phyloP scores from a whole-genome alignment of 1,140 invertebrate species.

The Polypedilum vanderplanki region DNA sequence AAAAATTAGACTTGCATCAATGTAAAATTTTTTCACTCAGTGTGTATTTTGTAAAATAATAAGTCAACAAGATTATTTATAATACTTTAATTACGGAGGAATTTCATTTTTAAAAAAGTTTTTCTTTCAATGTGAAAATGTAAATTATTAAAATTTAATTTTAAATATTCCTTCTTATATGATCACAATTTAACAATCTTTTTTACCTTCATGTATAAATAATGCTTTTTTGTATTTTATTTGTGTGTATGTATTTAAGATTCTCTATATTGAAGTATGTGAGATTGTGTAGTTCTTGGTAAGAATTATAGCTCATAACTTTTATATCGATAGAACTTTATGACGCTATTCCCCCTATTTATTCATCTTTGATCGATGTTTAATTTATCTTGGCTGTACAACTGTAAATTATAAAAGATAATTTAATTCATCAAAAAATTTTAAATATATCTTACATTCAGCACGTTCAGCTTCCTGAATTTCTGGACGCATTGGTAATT shows the following conservation, averaged over 20 bases:
- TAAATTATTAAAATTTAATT: neutral
- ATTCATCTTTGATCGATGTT: neutral
- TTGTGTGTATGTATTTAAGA: neutral
- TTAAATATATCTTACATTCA: slow-evolving; percentile 27
- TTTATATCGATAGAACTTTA: neutral
- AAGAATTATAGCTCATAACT: neutral
- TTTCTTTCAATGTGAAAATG: slow-evolving; percentile 7
- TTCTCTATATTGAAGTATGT: neutral
- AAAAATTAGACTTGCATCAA: neutral
- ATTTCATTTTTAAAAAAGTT: neutral
- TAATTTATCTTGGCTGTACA: neutral
- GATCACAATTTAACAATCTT: slow-evolving; percentile 23
- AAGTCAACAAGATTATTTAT: neutral
- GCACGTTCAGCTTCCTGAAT: slow-evolving; percentile 36
- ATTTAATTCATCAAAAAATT: neutral
- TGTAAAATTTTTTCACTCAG: neutral
- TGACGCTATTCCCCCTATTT: neutral
- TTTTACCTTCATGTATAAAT: slow-evolving; percentile 3
- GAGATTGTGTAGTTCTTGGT: neutral
- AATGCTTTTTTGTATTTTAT: neutral
- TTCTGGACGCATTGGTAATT: slow-evolving; percentile 46
- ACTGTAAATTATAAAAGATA: neutral
- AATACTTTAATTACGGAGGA: neutral
- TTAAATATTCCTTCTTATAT: neutral
- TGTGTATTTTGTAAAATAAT: neutral